Evolutionary conservation across 1,140 invertebrate genomes (phyloP).

Genomic region (Anoplolepis gracilipes): DNA sequence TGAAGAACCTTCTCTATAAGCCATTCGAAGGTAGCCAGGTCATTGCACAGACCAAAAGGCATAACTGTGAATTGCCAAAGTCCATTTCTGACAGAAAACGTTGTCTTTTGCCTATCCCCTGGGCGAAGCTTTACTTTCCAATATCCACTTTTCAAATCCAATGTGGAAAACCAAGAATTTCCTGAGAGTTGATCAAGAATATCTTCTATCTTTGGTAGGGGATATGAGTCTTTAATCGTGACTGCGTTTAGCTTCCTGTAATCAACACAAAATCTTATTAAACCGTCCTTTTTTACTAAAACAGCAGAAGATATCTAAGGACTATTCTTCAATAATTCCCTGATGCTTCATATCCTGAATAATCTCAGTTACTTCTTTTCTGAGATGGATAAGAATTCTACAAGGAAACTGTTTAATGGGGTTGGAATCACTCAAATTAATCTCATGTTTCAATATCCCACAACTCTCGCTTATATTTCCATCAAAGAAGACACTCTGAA

Average conservation of each 20-base stretch:
- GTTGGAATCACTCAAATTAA: neutral
- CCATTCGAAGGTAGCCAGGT: neutral
- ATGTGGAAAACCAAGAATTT: neutral
- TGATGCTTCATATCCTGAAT: neutral
- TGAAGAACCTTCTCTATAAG: neutral
- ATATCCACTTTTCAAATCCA: neutral
- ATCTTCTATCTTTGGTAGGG: neutral
- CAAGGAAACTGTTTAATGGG: neutral
- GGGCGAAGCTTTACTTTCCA: neutral
- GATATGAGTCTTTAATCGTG: too few species aligned
- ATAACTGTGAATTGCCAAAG: neutral
- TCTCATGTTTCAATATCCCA: neutral
- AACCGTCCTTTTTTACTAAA: neutral
- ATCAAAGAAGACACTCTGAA: neutral
- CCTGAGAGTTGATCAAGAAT: neutral
- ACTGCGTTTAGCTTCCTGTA: too few species aligned
- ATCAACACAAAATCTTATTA: neutral
- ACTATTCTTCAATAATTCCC: neutral
- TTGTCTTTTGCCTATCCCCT: neutral
- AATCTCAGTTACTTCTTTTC: neutral
- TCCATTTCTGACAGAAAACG: too few species aligned
- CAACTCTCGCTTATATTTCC: neutral
- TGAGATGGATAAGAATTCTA: neutral
- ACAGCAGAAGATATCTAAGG: neutral
- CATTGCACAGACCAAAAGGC: neutral